Evolutionary conservation across 2,888 invertebrate species (phyloP).

Genomic region (Tachystola acroxantha): DNA sequence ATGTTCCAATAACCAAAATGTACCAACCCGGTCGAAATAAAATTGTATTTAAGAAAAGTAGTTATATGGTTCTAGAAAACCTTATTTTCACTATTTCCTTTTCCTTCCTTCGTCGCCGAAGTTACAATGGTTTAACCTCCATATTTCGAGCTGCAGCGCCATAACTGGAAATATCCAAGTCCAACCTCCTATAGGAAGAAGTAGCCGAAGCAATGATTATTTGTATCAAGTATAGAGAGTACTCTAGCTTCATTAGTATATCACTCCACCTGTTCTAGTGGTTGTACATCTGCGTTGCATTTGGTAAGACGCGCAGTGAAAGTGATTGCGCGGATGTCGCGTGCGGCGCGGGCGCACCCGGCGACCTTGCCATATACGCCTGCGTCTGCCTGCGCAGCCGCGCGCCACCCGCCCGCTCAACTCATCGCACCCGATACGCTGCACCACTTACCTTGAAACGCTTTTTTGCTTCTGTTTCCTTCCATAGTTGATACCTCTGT

Average conservation of each 20-base stretch:
- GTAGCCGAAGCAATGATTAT: too few relatives aligned
- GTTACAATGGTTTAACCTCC: too few relatives aligned
- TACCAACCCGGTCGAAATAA: too few relatives aligned
- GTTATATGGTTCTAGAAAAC: too few relatives aligned
- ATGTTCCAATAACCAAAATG: too few relatives aligned
- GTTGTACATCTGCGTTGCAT: constrained; percentile 36
- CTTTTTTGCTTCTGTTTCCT: constrained; percentile 43
- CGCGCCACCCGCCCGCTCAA: constrained; percentile 12
- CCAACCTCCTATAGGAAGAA: too few relatives aligned
- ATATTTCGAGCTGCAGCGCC: too few relatives aligned
- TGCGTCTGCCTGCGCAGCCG: constrained; percentile 19
- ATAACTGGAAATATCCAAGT: too few relatives aligned
- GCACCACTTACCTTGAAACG: constrained; percentile 47
- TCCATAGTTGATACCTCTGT: constrained; percentile 33
- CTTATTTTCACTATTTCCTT: too few relatives aligned
- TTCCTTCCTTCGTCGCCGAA: too few relatives aligned
- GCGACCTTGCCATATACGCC: constrained; percentile 70
- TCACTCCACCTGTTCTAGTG: constrained; percentile 9
- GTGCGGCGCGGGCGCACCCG: constrained; percentile 51
- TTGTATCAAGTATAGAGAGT: too few relatives aligned
- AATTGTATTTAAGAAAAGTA: too few relatives aligned
- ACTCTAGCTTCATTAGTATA: background rate
- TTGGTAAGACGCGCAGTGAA: constrained; percentile 68
- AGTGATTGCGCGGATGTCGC: constrained; percentile 72
- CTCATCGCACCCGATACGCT: constrained; percentile 16